phyloP scores from a whole-genome alignment of 2,113 vertebrate genomes.

The human (Homo sapiens) region GRCh38 chr6:38836501-38837000 shows the following conservation, averaged over 20 bases:
- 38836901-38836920: not conserved
- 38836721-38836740: not conserved
- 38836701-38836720: not conserved
- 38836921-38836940: not conserved
- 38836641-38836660: not conserved
- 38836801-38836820: not conserved
- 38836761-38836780: not conserved
- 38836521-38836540: not conserved
- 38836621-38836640: not conserved
- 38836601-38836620: not conserved
- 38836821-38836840: not conserved
- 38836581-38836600: not conserved
- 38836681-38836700: not conserved
- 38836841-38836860: not conserved
- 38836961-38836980: not conserved
- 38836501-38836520: too few relatives aligned
- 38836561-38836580: not conserved
- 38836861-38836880: not conserved
- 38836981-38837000: not conserved
- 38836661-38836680: not conserved
- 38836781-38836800: not conserved
- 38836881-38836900: not conserved
- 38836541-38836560: not conserved
- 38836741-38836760: not conserved
- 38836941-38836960: not conserved